A percentile compares a stretch with the other conserved stretches of the same genome.
These are phyloP conservation scores for Calameuta pallipes DNA, from an alignment of 2,888 invertebrate genomes.

Conservation along the genomic window DNA sequence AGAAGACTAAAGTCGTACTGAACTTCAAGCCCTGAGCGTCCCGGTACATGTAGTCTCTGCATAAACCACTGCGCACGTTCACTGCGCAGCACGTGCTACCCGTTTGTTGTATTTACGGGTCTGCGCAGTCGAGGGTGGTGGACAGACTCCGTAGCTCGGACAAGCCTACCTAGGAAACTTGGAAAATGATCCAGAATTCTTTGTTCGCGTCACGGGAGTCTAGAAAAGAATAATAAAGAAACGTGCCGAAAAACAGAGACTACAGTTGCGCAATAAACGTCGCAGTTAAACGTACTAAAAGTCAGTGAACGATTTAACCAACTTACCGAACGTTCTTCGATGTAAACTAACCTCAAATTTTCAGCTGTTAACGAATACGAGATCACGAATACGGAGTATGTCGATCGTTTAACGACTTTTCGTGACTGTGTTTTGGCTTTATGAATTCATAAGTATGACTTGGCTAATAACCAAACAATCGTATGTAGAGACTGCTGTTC, in stretches of 20 bases:
- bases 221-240: background rate
- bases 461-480: background rate
- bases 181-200: background rate
- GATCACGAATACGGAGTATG: no score
- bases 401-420: background rate
- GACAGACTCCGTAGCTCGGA: background rate
- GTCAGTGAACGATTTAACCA: background rate
- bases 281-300: background rate
- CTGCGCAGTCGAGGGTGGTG: background rate
- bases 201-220: background rate
- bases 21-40: conserved; percentile 32
- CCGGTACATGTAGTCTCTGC: background rate
- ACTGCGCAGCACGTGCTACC: conserved; percentile 55
- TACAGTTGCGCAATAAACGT: background rate
- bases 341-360: background rate
- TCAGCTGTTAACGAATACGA: background rate
- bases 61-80: conserved; percentile 36
- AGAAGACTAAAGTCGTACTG: conserved; percentile 50
- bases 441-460: background rate
- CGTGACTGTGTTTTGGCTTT: background rate
- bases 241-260: background rate
- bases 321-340: background rate
- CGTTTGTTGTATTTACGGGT: background rate
- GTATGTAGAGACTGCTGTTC: background rate
- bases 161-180: background rate